Percentiles rank a stretch among this genome's conserved stretches.
These are phyloP conservation scores for Blastobasis adustella DNA, from an alignment of 2,888 invertebrate genomes.

Conservation along the genomic window DNA sequence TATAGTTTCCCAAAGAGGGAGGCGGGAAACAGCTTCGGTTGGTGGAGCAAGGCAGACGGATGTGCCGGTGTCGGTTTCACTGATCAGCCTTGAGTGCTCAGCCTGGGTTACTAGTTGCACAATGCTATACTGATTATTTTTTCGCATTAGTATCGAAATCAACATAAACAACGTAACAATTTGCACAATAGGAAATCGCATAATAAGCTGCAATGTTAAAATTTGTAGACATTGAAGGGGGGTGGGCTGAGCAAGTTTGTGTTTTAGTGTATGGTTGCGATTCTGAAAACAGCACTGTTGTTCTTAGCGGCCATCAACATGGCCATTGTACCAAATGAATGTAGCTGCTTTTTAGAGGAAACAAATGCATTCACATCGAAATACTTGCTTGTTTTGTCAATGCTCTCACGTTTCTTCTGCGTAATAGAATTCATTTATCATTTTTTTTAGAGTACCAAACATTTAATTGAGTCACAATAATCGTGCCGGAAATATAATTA, in stretches of 20 bases:
- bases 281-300: constrained; percentile 62
- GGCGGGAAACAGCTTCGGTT: constrained; percentile 29
- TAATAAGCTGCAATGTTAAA: no score
- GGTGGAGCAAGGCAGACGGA: constrained; percentile 46
- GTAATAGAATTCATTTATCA: not conserved
- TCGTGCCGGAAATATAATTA: no score
- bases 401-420: constrained; percentile 32
- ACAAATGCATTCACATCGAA: constrained; percentile 52
- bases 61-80: constrained; percentile 48
- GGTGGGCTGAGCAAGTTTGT: not conserved
- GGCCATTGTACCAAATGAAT: constrained; percentile 50
- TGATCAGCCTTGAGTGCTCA: constrained; percentile 40
- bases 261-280: constrained; percentile 28
- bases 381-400: constrained; percentile 43
- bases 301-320: constrained; percentile 50
- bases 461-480: no score
- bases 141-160: constrained; percentile 4
- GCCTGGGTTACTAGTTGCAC: constrained; percentile 18
- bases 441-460: no score
- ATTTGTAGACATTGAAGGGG: no score
- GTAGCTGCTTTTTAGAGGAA: constrained; percentile 40
- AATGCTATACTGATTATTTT: constrained; percentile 2
- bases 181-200: no score
- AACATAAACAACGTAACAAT: not conserved
- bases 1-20: constrained; percentile 16